phyloP scores from a whole-genome alignment of 2,797 vertebrate genomes.

The Sebastolobus alascanus region DNA sequence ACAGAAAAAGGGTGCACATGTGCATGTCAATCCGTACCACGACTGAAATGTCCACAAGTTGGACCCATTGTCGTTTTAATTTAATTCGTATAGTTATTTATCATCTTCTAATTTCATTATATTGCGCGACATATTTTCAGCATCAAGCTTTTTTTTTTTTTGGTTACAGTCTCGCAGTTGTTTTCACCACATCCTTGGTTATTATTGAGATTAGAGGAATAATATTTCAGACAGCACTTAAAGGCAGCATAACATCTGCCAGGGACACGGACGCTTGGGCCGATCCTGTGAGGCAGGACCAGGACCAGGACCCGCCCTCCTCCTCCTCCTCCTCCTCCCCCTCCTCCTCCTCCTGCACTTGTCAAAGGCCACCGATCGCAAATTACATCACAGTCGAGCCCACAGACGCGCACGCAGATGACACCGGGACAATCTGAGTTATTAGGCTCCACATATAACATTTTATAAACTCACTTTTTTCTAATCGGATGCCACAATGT shows the following conservation, averaged over 20 bases:
- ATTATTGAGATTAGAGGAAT: accelerated
- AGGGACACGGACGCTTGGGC: conserved; percentile 53
- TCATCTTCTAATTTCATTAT: too few species aligned
- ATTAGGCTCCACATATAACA: not conserved
- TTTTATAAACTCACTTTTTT: conserved; percentile 7
- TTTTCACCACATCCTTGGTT: not conserved
- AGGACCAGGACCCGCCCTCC: conserved; percentile 52
- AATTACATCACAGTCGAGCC: conserved; percentile 64
- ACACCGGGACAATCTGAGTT: not conserved
- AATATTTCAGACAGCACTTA: conserved; percentile 36
- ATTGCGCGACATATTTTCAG: too few species aligned
- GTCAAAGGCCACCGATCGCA: conserved; percentile 72
- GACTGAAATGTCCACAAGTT: too few species aligned
- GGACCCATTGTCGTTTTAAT: too few species aligned
- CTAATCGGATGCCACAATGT: conserved; percentile 80
- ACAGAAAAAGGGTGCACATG: too few species aligned
- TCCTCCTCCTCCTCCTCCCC: conserved; percentile 33
- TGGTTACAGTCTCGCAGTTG: not conserved
- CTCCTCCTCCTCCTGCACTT: conserved; percentile 77
- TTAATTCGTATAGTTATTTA: too few species aligned
- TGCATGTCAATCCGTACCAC: too few species aligned
- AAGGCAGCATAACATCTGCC: conserved; percentile 70
- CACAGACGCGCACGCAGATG: conserved; percentile 44
- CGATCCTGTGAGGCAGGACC: conserved; percentile 60
- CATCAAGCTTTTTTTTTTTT: not conserved